Evolutionary conservation across 2,888 invertebrate species (phyloP), one percentile per base, ranked within the genome.

Genomic region (Molorchus minor): DNA sequence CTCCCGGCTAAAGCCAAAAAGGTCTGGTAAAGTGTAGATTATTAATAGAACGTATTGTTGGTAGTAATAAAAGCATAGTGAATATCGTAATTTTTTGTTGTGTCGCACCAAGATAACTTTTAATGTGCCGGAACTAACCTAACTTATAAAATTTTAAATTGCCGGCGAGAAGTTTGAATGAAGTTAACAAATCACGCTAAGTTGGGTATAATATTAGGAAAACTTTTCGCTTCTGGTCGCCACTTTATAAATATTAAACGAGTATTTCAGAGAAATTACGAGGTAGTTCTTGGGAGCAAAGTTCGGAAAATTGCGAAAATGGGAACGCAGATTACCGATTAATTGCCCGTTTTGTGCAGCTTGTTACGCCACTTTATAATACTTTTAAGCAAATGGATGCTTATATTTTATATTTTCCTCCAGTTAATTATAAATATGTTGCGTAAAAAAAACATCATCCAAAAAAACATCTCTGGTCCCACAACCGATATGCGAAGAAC

Each of bases 121-220:
- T 17, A 19, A 40, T 40, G 40, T 40, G 40, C 16, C 40, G 40
- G 40, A 40, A 40, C 40, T 40, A 40, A 40, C 40, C 40, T 40
- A 10, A 40, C 16, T 40, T 17, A 40, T 40, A 17, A 40, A 40
- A 40, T 40, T 19, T 40, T 40, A 40, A 40, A 40, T 40, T 40
- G 40, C 38, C 15, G n/a, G 40, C 7, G 16, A 19, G 19, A 17
- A 40, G n/a, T 16, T 19, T 2, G 17, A 40, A 40, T 40, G 17
- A 19, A 40, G 40, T 40, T 40, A 19, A 13, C 35, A 15, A n/a
- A 19, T 40, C 15, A 17, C 40, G 7, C 17, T 5, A 40, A 16
- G 40, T 40, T 40, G 19, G 19, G 25, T 25, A 4, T 4, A 8
- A 40, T 40, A 16, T 40, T 40, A 40, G 40, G 38, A 10, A 40